Evolutionary conservation across 1,140 invertebrate genomes (phyloP), one percentile per base, ranked within the genome.

Genomic region (Trichonephila clavata): DNA sequence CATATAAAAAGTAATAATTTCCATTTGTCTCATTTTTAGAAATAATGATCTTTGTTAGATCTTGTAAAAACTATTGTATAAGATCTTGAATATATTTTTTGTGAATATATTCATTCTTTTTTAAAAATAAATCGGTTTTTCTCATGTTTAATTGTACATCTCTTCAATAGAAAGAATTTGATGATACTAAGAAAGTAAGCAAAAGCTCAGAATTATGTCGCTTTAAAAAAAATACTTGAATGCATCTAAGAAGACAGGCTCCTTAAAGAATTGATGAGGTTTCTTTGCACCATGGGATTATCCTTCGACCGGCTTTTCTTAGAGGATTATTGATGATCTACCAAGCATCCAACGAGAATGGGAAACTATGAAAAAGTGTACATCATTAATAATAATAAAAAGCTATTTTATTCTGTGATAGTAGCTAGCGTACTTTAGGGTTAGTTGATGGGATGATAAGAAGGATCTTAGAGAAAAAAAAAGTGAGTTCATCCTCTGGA

Each of bases 301-400:
- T 84, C 83, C 83, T 10, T 59, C 83, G 39, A 60, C 43, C 21
- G 43, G 21, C 50, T 21, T 84, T 84, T 27, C 50, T 59, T 27
- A 20, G 24, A 7, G 83, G 83, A 84, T 84, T 84, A 84, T 84
- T 84, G 83, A 84, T 84, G 83, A 84, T 84, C 80, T 24, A 83
- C 24, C 57, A 16, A 6, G 21, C 21, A 2, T 7, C n/a, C 83
- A 13, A 57, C 8, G 32, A 59, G 50, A 84, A 60, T 18, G 13
- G 83, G 83, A 71, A 77, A 77, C 83, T n/a, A 60, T 84, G 24
- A 60, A 84, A 84, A 60, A 59, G 43, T 20, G 83, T 14, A 21
- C 83, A 84, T 84, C 50, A 84, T 84, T 84, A 84, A 84, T 84
- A 84, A 84, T 60, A 84, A 84, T 84, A 84, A 84, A 84, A 84